These are phyloP conservation scores for Anoncus sp. DNA, from an alignment of 2,888 invertebrate genomes.

Conservation along the genomic window DNA sequence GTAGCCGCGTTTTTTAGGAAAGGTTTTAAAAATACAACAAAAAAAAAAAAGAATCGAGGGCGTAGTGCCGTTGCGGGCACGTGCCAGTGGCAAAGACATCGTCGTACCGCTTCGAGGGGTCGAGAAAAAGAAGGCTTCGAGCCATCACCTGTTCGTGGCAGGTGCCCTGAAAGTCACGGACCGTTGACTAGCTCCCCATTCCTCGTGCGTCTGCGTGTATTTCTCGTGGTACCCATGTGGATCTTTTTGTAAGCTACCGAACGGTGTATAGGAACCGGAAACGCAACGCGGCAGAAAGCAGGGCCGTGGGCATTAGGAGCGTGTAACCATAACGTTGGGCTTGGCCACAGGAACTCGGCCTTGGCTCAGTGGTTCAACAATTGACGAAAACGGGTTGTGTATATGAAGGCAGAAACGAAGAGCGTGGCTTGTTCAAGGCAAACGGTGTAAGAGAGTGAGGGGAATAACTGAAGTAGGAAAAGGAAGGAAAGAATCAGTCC, in stretches of 20 bases:
- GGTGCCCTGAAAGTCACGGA: constrained; percentile 70
- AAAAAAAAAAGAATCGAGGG: constrained; percentile 2
- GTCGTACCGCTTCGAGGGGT: constrained; percentile 6
- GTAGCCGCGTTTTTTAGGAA: constrained; percentile 1
- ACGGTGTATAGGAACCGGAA: constrained; percentile 44
- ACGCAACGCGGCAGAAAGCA: constrained; percentile 25
- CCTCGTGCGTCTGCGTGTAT: constrained; percentile 7
- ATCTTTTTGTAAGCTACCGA: constrained; percentile 15
- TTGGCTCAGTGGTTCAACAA: constrained; percentile 17
- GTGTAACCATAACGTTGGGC: neutral
- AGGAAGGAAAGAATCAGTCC: constrained; percentile 56
- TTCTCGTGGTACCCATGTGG: constrained; percentile 7
- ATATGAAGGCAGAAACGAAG: constrained; percentile 19
- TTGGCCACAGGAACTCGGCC: neutral
- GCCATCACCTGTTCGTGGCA: constrained; percentile 78
- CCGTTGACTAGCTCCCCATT: constrained; percentile 57
- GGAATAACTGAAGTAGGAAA: constrained; percentile 38
- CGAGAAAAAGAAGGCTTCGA: constrained; percentile 56
- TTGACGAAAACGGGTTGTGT: constrained; percentile 36
- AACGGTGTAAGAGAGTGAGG: constrained; percentile 17
- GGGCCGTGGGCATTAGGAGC: constrained; percentile 13
- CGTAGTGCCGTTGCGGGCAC: constrained; percentile 53
- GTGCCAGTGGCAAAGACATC: constrained; percentile 67
- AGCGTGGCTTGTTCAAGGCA: neutral
- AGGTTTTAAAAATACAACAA: neutral